phyloP scores from a whole-genome alignment of 2,797 vertebrate genomes.

The Phalloptychus januarius region DNA sequence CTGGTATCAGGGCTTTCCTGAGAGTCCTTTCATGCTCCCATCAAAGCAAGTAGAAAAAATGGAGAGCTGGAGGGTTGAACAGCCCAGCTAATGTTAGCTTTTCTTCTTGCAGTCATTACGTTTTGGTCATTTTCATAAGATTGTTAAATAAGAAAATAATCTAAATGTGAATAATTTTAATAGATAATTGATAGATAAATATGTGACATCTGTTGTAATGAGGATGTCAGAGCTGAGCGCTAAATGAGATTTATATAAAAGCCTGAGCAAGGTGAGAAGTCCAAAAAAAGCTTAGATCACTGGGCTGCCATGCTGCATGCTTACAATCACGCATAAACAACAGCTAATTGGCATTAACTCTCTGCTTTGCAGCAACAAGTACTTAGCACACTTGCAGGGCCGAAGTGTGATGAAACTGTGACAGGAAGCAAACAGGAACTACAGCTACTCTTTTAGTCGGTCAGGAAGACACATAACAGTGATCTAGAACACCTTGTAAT shows the following conservation, averaged over 20 bases:
- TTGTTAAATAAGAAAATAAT: neutral
- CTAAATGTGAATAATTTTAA: neutral
- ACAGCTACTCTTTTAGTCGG: conserved; percentile 35
- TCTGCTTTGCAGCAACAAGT: conserved; percentile 38
- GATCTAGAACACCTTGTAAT: neutral
- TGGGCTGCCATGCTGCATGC: conserved; percentile 29
- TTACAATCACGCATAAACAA: conserved; percentile 50
- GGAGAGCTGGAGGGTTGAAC: neutral
- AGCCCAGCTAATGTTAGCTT: neutral
- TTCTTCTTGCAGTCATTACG: neutral
- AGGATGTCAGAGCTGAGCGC: conserved; percentile 46
- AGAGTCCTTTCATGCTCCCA: too few relatives aligned
- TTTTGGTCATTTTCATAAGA: neutral
- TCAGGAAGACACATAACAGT: conserved; percentile 38
- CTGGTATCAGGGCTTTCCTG: too few relatives aligned
- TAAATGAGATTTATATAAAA: conserved; percentile 67
- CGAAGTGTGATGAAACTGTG: conserved; percentile 39
- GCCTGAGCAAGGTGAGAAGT: conserved; percentile 46
- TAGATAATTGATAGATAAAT: conserved; percentile 26
- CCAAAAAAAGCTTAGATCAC: conserved; percentile 49
- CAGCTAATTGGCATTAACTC: conserved; percentile 61
- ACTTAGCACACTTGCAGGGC: conserved; percentile 56
- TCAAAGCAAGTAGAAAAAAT: neutral
- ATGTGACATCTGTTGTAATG: conserved; percentile 32
- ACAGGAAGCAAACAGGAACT: conserved; percentile 53